Evolutionary conservation across 2,113 vertebrate genomes (phyloP).

Genomic region (Shinisaurus crocodilurus): DNA sequence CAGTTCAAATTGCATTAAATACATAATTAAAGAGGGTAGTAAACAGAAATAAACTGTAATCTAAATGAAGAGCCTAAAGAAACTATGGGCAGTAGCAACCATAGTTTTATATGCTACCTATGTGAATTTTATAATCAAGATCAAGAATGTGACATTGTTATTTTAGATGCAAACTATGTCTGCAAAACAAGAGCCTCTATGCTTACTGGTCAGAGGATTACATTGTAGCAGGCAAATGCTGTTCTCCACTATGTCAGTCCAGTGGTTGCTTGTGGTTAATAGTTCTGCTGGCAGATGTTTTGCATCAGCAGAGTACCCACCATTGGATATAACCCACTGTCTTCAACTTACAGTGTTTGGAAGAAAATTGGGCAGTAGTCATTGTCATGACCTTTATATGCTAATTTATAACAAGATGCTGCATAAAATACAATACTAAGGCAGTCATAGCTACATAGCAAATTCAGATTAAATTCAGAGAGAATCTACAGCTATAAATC

Average conservation of each 20-base stretch:
- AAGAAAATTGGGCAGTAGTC: not conserved
- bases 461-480: not conserved
- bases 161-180: not conserved
- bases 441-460: not conserved
- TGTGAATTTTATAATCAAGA: not conserved
- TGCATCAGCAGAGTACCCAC: not conserved
- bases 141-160: not conserved
- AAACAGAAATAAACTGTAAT: not conserved
- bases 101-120: not conserved
- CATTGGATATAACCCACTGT: not conserved
- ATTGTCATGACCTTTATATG: not conserved
- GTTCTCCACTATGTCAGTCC: constrained; percentile 7
- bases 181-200: not conserved
- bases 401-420: not conserved
- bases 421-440: not conserved
- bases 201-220: not conserved
- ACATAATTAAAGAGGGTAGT: not conserved
- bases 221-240: not conserved
- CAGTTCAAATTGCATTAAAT: not conserved
- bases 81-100: not conserved
- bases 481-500: not conserved
- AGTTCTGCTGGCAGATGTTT: not conserved
- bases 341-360: not conserved
- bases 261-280: not conserved
- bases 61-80: not conserved